A percentile compares a stretch with the other conserved stretches of the same genome.
Evolutionary conservation across 2,888 invertebrate genomes (phyloP).

Genomic region (Nemapogon koenigi): DNA sequence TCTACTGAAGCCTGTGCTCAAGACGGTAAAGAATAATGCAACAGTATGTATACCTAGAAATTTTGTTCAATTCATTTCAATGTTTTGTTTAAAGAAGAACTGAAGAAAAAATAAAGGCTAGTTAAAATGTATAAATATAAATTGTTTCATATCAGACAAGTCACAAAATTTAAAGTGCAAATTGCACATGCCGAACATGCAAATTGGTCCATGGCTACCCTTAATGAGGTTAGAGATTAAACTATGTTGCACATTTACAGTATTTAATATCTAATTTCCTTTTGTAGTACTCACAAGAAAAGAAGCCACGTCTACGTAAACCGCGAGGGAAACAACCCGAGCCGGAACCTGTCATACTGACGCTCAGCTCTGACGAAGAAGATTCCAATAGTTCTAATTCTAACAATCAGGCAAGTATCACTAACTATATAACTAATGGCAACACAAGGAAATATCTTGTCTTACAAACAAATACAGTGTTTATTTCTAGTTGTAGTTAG

Average conservation of each 20-base stretch:
- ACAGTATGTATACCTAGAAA: slow-evolving; percentile 32
- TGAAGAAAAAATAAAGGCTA: no score
- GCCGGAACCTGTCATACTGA: slow-evolving; percentile 71
- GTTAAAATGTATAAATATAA: no score
- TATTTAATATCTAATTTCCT: no score
- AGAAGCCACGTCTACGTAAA: slow-evolving; percentile 51
- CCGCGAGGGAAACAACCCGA: slow-evolving; percentile 61
- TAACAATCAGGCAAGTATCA: slow-evolving; percentile 42
- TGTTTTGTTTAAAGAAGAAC: slow-evolving; percentile 3
- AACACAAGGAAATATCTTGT: no score
- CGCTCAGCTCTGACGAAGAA: slow-evolving; percentile 75
- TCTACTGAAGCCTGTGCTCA: slow-evolving; percentile 43
- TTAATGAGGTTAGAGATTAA: no score
- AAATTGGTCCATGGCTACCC: no score
- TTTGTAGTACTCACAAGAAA: slow-evolving; percentile 24
- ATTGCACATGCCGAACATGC: no score
- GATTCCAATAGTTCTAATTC: slow-evolving; percentile 60
- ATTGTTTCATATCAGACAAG: no score
- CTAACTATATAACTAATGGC: no score
- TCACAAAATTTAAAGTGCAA: no score
- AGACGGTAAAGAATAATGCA: slow-evolving; percentile 30
- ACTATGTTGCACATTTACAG: no score
- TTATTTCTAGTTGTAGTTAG: not conserved
- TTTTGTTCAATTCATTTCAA: slow-evolving; percentile 2
- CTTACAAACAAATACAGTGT: no score